Base-by-base conservation (phyloP, 2,888 invertebrate species). In the Himalopsyche kuldschensis region DNA sequence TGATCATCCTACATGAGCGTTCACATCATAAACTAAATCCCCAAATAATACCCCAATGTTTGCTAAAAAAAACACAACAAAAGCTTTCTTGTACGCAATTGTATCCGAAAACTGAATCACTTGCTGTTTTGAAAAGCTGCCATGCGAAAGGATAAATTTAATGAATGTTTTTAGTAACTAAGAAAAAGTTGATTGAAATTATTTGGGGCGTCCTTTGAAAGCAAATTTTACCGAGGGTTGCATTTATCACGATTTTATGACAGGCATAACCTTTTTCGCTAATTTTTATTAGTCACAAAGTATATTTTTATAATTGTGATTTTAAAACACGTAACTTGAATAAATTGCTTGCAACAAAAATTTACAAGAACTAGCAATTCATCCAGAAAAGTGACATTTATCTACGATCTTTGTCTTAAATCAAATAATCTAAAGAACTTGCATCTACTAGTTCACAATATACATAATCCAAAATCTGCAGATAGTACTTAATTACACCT, bases 21-120 rank as follows among this genome's bases (percentile, higher is more conserved):
- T 86, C 86, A 85, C 86, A 86, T 86, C 84, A 85, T 85, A 85
- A 86, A 86, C 79, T 47, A 84, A 81, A 46, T 75, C 83, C 79
- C 77, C 47, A 69, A 69, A 69, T 27, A 27, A 75, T 78, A 77
- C 83, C 81, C 81, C 32, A 27, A 63, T 80, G 80, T 80, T 82
- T 55, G 63, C 27, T 32, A 78, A 79, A 84, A 84, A 84, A 82
- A 82, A 78, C 69, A 32, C 31, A 83, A 85, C 84, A 85, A 84
- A 79, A 69, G 48, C 11, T 75, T 79, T 2, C 78, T 78, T 83
- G 75, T 82, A 76, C 11, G 41, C 15, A 31, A 69, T 69, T 69
- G 35, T 82, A 79, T 75, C 80, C 35, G 46, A 82, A 79, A 83
- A 79, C 85, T 47, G 69, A 85, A 78, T 81, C 81, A 83, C 82